phyloP scores from a whole-genome alignment of 2,888 invertebrate genomes.

The Heterodera filipjevi region DNA sequence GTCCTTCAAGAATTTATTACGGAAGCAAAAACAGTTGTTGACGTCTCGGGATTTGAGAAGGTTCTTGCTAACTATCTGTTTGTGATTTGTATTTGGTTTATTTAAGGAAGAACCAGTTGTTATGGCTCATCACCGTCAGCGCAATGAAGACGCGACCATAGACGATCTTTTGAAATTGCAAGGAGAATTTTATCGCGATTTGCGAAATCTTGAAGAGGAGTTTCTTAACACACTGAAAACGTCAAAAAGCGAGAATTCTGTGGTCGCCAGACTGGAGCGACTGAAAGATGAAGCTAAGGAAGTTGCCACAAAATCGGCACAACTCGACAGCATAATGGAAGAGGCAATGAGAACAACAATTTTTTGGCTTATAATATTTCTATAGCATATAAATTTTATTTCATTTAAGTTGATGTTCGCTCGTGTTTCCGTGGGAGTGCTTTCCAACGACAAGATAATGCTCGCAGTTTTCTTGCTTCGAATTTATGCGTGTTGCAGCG shows the following conservation, averaged over 20 bases:
- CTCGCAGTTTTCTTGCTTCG: constrained; percentile 93
- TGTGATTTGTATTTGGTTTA: too few relatives aligned
- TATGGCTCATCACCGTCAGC: too few relatives aligned
- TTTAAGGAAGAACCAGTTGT: too few relatives aligned
- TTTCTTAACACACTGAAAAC: constrained; percentile 94
- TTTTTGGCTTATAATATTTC: too few relatives aligned
- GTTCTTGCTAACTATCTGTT: too few relatives aligned
- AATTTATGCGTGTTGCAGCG: constrained; percentile 88
- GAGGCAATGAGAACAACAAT: constrained; percentile 84
- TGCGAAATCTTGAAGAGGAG: constrained; percentile 94
- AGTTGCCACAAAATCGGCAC: constrained; percentile 86
- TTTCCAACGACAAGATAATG: constrained; percentile 91
- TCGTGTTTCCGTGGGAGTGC: constrained; percentile 93
- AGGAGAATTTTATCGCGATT: constrained; percentile 92
- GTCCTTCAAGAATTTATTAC: too few relatives aligned
- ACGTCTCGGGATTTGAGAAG: too few relatives aligned
- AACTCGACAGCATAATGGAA: constrained; percentile 93
- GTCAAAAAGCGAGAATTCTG: constrained; percentile 86
- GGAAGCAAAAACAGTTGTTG: too few relatives aligned
- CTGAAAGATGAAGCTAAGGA: constrained; percentile 97
- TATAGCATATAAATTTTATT: too few relatives aligned
- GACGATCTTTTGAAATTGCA: constrained; percentile 96
- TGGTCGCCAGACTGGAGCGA: constrained; percentile 95
- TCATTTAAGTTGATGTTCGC: constrained; percentile 73
- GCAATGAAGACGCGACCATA: constrained; percentile 96